Conservation (phyloP, 2,888 invertebrate genomes). For the Orchesellides sinensis region DNA sequence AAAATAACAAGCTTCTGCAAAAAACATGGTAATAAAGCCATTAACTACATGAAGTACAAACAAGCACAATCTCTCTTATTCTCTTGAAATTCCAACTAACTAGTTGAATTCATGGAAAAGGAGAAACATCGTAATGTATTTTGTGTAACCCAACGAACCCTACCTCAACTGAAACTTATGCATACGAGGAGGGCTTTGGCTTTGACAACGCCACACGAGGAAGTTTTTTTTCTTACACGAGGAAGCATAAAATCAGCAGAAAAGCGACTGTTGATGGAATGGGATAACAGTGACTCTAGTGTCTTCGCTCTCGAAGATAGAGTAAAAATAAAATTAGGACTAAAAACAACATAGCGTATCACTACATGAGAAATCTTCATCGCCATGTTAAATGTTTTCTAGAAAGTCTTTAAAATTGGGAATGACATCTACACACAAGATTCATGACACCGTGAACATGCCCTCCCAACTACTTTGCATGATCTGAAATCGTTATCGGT, state of each 20-base stretch:
- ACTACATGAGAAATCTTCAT: slow-evolving; percentile 9
- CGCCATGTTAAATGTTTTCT: slow-evolving; percentile 5
- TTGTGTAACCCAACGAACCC: slow-evolving; percentile 44
- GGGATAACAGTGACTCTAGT: slow-evolving; percentile 53
- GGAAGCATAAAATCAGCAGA: slow-evolving; percentile 25
- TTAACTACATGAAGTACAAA: too few relatives aligned
- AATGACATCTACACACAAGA: neutral
- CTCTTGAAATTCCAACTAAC: neutral
- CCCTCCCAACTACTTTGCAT: too few relatives aligned
- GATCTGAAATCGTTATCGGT: too few relatives aligned
- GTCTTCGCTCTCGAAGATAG: slow-evolving; percentile 32
- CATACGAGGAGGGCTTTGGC: neutral
- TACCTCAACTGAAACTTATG: slow-evolving; percentile 49
- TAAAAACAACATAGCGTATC: slow-evolving; percentile 15
- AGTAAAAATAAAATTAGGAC: slow-evolving; percentile 56
- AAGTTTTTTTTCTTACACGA: neutral
- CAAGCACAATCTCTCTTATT: too few relatives aligned
- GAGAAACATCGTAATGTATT: slow-evolving; percentile 25
- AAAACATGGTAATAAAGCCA: neutral
- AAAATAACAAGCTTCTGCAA: neutral
- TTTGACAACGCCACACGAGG: neutral
- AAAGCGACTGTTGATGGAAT: slow-evolving; percentile 9
- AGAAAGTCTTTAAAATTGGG: slow-evolving; percentile 12
- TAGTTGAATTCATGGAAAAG: slow-evolving; percentile 55
- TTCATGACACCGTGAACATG: too few relatives aligned